Base-by-base conservation (phyloP, 2,797 vertebrate species). In the Lepus townsendii region DNA sequence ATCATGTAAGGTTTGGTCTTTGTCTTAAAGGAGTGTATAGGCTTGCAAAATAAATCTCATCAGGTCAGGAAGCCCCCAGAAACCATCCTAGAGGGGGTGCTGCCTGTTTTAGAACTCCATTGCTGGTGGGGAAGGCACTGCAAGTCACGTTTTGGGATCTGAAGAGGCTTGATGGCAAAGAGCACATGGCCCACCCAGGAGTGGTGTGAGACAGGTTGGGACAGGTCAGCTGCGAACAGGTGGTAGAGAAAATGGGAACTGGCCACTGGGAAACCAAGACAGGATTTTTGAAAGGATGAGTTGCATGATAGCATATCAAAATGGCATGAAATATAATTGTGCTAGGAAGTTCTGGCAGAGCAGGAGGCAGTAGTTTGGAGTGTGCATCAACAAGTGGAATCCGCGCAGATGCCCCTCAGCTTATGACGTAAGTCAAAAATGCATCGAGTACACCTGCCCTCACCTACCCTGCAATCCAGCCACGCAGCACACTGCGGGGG, bases 21-120 rank as follows among this genome's bases (percentile, higher is more conserved):
- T 78, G 73, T 85, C 79, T 73, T 96, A 35, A 78, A 88, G 87
- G 47, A 57, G 32, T 16, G 79, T 84, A 83, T 6, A 50, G 30
- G 66, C 42, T 83, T 85, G 13, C 20, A 83, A 77, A 65, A 78
- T 20, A 83, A 77, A 63, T 82, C 5, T 24, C 24, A 69, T 63
- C 42, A 12, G 38, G 13, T 63, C 42, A 83, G 79, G 42, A 75
- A 91, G 78, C 68, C 16, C 4, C 32, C 35, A 12, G 24, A 66
- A 80, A 19, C 62, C n/a, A 63, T 77, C 42, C 19, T 0, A 14
- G 30, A 73, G 24, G 50, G 83, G 68, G 38, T 62, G 20, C 42
- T 63, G n/a, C 32, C 9, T 69, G 60, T 27, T 20, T 42, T 88
- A n/a, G 65, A 91, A 75, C 32, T n/a, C 72, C 38, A 57, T 38